Evolutionary conservation across 2,113 vertebrate genomes (phyloP).

Genomic region (Triplophysa siluroides): DNA sequence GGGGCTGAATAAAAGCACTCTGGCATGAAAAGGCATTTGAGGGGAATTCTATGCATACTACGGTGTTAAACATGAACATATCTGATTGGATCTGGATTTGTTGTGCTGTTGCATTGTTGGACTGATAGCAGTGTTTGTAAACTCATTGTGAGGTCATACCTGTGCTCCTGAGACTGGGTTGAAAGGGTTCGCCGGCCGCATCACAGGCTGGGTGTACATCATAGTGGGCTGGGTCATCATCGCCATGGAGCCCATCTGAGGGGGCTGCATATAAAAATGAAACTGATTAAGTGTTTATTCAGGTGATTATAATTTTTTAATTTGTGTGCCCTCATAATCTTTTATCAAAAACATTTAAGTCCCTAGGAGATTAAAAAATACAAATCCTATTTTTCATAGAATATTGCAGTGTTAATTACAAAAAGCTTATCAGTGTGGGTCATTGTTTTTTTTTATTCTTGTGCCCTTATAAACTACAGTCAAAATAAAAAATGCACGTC

Average conservation of each 20-base stretch:
- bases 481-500: no score
- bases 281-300: background rate
- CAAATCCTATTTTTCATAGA: no score
- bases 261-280: constrained; percentile 70
- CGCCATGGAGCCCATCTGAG: constrained; percentile 85
- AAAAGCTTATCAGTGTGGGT: no score
- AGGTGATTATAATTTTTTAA: no score
- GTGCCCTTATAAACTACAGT: no score
- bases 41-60: background rate
- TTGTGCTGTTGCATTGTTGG: background rate
- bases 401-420: no score
- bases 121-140: background rate
- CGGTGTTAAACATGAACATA: background rate
- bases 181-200: constrained; percentile 93
- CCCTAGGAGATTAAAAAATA: no score
- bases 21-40: background rate
- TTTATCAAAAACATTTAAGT: no score
- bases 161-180: constrained; percentile 88
- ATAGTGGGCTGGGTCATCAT: constrained; percentile 93
- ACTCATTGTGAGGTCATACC: constrained; percentile 67
- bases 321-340: no score
- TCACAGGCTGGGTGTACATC: constrained; percentile 92
- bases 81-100: background rate
- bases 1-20: constrained; percentile 9
- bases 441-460: no score